phyloP scores from a whole-genome alignment of 2,113 vertebrate genomes.

The Mohoua ochrocephala region DNA sequence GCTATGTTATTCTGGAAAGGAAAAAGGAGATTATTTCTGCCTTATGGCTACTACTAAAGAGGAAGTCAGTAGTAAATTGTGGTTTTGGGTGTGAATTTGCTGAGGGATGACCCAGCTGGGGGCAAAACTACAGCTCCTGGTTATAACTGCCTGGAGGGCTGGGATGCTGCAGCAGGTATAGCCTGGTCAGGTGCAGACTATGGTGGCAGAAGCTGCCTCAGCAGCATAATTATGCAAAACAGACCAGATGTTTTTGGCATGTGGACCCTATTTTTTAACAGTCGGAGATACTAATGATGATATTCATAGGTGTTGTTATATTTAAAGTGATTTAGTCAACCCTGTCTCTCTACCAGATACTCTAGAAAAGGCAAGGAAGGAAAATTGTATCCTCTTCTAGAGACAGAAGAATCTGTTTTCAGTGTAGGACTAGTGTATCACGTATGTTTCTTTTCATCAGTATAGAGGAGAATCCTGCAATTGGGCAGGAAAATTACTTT shows the following conservation, averaged over 20 bases:
- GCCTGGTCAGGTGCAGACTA: background rate
- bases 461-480: background rate
- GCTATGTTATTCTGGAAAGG: background rate
- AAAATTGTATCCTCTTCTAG: background rate
- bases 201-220: background rate
- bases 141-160: background rate
- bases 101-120: background rate
- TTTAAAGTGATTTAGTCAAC: background rate
- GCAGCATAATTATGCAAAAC: background rate
- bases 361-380: background rate
- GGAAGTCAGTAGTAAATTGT: background rate
- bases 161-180: background rate
- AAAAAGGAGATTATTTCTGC: background rate
- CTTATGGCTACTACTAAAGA: background rate
- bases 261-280: background rate
- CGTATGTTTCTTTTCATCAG: background rate
- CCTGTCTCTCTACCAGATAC: background rate
- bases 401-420: background rate
- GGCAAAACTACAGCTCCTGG: background rate
- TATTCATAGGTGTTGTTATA: background rate
- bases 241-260: background rate
- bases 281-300: background rate
- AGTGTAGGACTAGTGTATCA: rapidly evolving
- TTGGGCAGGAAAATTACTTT: background rate
- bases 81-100: background rate